phyloP scores from a whole-genome alignment of 2,888 invertebrate species.

The Endomychus coccineus region DNA sequence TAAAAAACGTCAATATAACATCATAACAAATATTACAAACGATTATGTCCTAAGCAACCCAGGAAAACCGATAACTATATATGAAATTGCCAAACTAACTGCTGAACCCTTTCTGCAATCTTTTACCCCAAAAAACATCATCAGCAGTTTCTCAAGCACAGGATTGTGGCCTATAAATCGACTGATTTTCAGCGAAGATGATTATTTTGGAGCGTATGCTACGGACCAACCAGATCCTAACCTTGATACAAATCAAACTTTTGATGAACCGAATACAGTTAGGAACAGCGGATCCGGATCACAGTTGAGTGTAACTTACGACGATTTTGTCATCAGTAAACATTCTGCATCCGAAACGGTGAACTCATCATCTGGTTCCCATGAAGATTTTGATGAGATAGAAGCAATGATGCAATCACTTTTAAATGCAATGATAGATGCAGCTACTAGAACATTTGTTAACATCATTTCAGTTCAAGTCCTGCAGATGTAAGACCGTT shows the following conservation, averaged over 20 bases:
- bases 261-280: no score
- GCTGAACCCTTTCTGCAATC: conserved; percentile 18
- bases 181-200: no score
- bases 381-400: background rate
- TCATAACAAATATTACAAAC: no score
- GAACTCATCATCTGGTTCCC: background rate
- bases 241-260: no score
- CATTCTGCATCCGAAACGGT: no score
- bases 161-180: no score
- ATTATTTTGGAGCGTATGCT: conserved; percentile 1
- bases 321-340: background rate
- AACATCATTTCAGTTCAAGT: conserved; percentile 5
- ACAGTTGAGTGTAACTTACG: background rate
- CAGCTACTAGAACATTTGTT: background rate
- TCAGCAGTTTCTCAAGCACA: conserved; percentile 5
- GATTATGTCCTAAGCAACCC: conserved; percentile 21
- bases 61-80: conserved; percentile 26
- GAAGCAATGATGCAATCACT: background rate
- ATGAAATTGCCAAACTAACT: conserved; percentile 22
- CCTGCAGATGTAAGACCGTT: conserved; percentile 5
- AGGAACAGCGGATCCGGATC: no score
- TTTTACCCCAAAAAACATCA: conserved; percentile 16
- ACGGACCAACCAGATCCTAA: background rate
- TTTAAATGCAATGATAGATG: conserved; percentile 5
- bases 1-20: no score